Conservation (phyloP, 2,888 invertebrate genomes). For the Clostera curtula region DNA sequence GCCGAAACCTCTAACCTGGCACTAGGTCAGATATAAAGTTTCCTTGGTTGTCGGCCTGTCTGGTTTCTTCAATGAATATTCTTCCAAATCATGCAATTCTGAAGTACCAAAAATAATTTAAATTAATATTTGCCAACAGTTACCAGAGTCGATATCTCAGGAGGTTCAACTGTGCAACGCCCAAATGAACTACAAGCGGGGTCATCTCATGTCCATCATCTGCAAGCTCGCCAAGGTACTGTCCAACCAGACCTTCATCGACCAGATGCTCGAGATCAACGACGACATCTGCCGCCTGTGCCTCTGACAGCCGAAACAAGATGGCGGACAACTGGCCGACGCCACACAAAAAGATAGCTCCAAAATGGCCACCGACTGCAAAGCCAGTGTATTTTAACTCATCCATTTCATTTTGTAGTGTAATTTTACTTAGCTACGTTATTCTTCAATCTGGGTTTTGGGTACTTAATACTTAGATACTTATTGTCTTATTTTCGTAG, state of each 20-base stretch:
- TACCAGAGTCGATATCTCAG: constrained; percentile 75
- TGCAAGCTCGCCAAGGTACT: constrained; percentile 79
- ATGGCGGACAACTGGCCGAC: constrained; percentile 38
- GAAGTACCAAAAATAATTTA: no score
- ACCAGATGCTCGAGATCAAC: constrained; percentile 86
- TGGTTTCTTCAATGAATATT: no score
- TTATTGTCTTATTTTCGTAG: constrained; percentile 19
- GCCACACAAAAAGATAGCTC: no score
- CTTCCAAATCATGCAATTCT: no score
- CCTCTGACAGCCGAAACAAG: constrained; percentile 54
- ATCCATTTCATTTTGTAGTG: constrained; percentile 25
- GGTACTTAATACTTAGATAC: constrained; percentile 20
- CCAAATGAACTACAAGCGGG: constrained; percentile 81
- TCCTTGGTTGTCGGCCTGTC: no score
- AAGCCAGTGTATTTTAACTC: constrained; percentile 16
- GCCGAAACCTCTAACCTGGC: no score
- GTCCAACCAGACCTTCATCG: constrained; percentile 81
- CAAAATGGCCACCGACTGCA: constrained; percentile 8
- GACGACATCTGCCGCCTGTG: constrained; percentile 86
- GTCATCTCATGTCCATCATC: constrained; percentile 77
- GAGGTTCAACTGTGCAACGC: constrained; percentile 81
- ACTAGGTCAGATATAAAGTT: no score
- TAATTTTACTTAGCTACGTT: constrained; percentile 14
- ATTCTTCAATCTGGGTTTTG: constrained; percentile 14
- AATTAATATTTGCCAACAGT: constrained; percentile 52